These are phyloP conservation scores for Phortica magna DNA, from an alignment of 2,888 invertebrate species.

Conservation along the genomic window DNA sequence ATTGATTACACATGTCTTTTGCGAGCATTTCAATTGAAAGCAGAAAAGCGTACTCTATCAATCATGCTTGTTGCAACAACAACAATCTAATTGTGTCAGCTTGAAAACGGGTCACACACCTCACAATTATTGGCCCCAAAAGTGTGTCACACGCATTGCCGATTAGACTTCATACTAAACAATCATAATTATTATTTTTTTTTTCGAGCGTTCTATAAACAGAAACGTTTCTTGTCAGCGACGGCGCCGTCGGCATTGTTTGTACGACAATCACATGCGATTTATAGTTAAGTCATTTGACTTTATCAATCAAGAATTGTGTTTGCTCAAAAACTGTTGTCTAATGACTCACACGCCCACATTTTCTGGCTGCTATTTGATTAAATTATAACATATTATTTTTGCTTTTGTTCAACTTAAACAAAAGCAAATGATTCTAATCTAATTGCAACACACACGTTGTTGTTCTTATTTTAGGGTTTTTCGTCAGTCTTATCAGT, in stretches of 20 bases:
- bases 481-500: conserved; percentile 1
- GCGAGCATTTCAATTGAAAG: background rate
- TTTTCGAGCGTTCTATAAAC: no score
- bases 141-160: background rate
- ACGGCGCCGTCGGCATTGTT: no score
- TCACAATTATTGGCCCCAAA: background rate
- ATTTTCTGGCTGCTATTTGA: background rate
- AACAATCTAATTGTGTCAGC: background rate
- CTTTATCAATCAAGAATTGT: background rate
- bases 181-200: no score
- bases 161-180: background rate
- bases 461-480: background rate
- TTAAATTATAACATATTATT: background rate
- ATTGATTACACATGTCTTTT: background rate
- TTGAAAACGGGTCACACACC: conserved; percentile 4
- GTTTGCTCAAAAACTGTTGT: background rate
- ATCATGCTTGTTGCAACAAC: background rate
- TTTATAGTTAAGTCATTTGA: background rate
- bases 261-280: background rate
- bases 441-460: conserved; percentile 4
- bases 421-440: no score
- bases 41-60: background rate
- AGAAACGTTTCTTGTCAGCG: no score
- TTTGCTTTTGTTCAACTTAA: background rate
- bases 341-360: background rate